Evolutionary conservation across 2,113 vertebrate genomes (phyloP).

Genomic region (Maylandia zebra): DNA sequence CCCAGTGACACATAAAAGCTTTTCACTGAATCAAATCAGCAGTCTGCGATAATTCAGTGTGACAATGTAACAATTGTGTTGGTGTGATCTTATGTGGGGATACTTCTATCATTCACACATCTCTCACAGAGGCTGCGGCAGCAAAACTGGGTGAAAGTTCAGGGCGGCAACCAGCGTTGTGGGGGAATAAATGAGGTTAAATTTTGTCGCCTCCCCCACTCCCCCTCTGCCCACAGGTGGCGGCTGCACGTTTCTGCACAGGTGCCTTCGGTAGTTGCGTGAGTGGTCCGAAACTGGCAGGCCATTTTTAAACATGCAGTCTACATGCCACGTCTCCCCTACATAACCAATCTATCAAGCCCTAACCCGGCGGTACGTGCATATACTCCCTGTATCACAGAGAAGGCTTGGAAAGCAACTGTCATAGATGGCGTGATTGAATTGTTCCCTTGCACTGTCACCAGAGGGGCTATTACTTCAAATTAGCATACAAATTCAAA

Average conservation of each 20-base stretch:
- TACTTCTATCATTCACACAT: constrained; percentile 14
- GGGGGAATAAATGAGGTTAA: constrained; percentile 44
- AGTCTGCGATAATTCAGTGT: constrained; percentile 42
- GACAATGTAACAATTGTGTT: constrained; percentile 40
- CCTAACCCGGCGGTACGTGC: constrained; percentile 49
- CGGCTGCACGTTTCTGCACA: constrained; percentile 36
- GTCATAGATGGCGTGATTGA: constrained; percentile 77
- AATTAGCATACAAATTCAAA: constrained; percentile 84
- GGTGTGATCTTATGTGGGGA: constrained; percentile 13
- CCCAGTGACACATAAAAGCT: constrained; percentile 37
- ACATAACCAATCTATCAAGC: constrained; percentile 69
- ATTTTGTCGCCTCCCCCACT: background rate
- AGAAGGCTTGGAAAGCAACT: constrained; percentile 57
- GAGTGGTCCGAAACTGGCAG: constrained; percentile 58
- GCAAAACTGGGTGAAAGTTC: constrained; percentile 26
- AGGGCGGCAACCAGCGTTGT: background rate
- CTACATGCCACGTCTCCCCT: constrained; percentile 53
- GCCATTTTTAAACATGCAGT: constrained; percentile 60
- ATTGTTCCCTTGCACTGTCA: constrained; percentile 78
- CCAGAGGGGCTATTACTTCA: constrained; percentile 80
- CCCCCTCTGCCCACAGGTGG: background rate
- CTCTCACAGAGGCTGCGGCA: background rate
- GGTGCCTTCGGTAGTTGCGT: constrained; percentile 15
- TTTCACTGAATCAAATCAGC: constrained; percentile 46
- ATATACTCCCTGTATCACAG: constrained; percentile 62